Evolutionary conservation across 2,113 vertebrate genomes (phyloP).

Genomic region (Empidonax traillii): DNA sequence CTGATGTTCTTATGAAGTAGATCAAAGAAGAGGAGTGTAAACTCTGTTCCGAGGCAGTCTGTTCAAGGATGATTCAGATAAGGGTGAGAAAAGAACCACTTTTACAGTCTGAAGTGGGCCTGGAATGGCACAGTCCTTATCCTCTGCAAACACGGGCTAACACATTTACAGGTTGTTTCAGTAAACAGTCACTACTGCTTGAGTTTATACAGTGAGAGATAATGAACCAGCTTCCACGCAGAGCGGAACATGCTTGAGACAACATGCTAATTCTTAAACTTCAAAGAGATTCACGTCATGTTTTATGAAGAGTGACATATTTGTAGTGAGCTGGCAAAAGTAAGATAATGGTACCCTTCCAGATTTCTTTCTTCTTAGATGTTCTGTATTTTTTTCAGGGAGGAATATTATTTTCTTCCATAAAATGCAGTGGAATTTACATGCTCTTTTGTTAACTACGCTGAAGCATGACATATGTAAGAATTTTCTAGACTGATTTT

Average conservation of each 20-base stretch:
- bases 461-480: neutral
- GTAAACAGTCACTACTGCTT: conserved; percentile 24
- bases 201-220: conserved; percentile 47
- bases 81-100: conserved; percentile 34
- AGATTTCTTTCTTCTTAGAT: neutral
- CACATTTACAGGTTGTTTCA: conserved; percentile 51
- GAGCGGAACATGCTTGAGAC: conserved; percentile 11
- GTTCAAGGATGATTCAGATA: conserved; percentile 38
- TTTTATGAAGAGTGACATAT: neutral
- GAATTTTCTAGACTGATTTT: neutral
- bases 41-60: conserved; percentile 25
- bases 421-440: neutral
- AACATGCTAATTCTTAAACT: conserved; percentile 36
- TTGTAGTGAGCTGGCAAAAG: neutral
- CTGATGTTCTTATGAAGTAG: conserved; percentile 53
- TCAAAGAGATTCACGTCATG: conserved; percentile 38
- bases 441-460: neutral
- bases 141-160: conserved; percentile 44
- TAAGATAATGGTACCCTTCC: neutral
- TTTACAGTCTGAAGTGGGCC: conserved; percentile 6
- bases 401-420: neutral
- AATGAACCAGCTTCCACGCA: conserved; percentile 26
- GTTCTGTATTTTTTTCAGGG: neutral
- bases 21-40: conserved; percentile 63
- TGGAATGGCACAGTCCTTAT: conserved; percentile 22